A percentile compares a stretch with the other conserved stretches of the same genome.
Evolutionary conservation across 2,888 invertebrate genomes (phyloP).

Genomic region (Chrysodeixis includens): DNA sequence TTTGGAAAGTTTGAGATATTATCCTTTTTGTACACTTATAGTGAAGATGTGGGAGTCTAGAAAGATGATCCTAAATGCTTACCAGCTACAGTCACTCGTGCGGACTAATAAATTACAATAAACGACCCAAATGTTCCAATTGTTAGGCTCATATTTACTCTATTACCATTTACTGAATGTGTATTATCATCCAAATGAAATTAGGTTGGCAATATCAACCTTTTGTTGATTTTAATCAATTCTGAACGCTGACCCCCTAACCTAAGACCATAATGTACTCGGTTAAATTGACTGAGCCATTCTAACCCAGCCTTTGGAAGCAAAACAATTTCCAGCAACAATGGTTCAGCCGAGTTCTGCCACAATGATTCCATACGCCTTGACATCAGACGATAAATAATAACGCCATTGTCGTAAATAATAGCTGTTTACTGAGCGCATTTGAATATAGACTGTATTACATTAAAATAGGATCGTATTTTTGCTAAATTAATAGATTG

Average conservation of each 20-base stretch:
- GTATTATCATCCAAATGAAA: neutral
- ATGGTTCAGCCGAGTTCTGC: conserved; percentile 8
- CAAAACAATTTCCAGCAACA: conserved; percentile 23
- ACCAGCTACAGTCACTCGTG: too few species aligned
- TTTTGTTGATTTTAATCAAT: conserved; percentile 33
- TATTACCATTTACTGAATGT: neutral
- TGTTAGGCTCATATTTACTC: neutral
- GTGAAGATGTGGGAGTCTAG: too few species aligned
- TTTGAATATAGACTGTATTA: conserved; percentile 7
- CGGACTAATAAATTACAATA: too few species aligned
- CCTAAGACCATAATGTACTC: conserved; percentile 10
- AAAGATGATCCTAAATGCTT: too few species aligned
- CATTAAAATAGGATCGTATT: conserved; percentile 7
- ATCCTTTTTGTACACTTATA: too few species aligned
- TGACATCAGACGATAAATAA: conserved; percentile 24
- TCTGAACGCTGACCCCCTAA: conserved; percentile 28
- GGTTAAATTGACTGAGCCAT: conserved; percentile 39
- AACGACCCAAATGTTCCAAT: neutral
- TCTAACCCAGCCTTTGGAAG: conserved; percentile 22
- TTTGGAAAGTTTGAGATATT: too few species aligned
- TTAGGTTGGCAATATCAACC: neutral
- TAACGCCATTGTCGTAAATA: conserved; percentile 29
- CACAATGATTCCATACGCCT: conserved; percentile 19
- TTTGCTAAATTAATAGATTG: conserved; percentile 15
- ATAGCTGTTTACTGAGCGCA: conserved; percentile 23